Evolutionary conservation across 2,888 invertebrate species (phyloP).

Genomic region (Coleophora flavipennella): DNA sequence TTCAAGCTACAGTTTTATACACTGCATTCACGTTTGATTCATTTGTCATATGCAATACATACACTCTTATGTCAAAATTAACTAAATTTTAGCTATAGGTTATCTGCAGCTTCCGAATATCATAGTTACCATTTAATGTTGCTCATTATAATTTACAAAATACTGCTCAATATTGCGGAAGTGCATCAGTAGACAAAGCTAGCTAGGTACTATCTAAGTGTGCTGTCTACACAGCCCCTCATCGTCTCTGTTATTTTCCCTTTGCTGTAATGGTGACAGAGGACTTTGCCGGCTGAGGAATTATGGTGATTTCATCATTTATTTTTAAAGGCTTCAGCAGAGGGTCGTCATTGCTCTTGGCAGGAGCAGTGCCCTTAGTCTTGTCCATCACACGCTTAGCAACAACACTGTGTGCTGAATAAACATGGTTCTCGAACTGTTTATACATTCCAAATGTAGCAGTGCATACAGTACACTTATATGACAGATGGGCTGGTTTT

Average conservation of each 20-base stretch:
- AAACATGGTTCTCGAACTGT: constrained; percentile 95
- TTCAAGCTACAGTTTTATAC: constrained; percentile 33
- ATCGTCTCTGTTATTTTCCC: constrained; percentile 53
- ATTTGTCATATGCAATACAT: constrained; percentile 42
- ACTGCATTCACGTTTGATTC: constrained; percentile 46
- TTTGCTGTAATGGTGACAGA: constrained; percentile 59
- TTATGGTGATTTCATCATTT: constrained; percentile 93
- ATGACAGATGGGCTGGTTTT: constrained; percentile 93
- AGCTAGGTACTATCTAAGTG: constrained; percentile 24
- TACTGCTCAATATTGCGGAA: constrained; percentile 51
- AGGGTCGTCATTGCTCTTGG: constrained; percentile 68
- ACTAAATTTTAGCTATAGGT: constrained; percentile 40
- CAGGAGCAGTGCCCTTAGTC: constrained; percentile 62
- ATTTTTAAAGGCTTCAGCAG: constrained; percentile 88
- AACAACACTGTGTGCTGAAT: constrained; percentile 93
- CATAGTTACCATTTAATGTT: constrained; percentile 1
- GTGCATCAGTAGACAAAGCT: constrained; percentile 36
- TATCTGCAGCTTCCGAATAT: constrained; percentile 37
- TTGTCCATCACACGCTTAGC: constrained; percentile 90
- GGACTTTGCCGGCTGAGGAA: constrained; percentile 85
- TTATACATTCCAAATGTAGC: constrained; percentile 97
- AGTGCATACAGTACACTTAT: constrained; percentile 96
- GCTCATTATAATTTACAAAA: constrained; percentile 29
- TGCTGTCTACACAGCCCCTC: constrained; percentile 29
- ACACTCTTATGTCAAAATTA: constrained; percentile 32